phyloP scores from a whole-genome alignment of 2,113 vertebrate species.

The Hirundichthys speculiger region DNA sequence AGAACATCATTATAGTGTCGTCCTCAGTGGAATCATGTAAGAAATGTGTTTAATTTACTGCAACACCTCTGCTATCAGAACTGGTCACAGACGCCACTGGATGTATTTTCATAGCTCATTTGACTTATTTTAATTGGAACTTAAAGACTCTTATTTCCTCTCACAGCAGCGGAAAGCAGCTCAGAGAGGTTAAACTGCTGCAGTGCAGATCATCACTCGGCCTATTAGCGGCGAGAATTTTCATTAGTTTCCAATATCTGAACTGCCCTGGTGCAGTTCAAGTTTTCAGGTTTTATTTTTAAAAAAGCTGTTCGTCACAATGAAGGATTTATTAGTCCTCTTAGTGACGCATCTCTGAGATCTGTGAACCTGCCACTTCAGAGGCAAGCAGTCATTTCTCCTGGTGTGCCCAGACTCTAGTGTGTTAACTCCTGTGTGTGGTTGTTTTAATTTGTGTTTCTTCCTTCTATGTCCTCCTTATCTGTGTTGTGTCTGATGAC shows the following conservation, averaged over 20 bases:
- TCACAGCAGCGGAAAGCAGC: neutral
- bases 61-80: constrained; percentile 31
- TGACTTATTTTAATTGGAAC: constrained; percentile 22
- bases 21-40: constrained; percentile 49
- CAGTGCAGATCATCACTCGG: neutral
- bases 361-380: constrained; percentile 39
- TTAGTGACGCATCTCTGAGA: constrained; percentile 10
- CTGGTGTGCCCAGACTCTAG: constrained; percentile 80
- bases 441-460: constrained; percentile 99
- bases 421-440: constrained; percentile 87
- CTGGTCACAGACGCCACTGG: constrained; percentile 1
- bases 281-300: constrained; percentile 4
- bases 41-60: constrained; percentile 61
- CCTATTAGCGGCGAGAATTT: constrained; percentile 14
- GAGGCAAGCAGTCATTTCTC: constrained; percentile 89
- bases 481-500: constrained; percentile 99
- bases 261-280: neutral
- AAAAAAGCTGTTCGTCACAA: constrained; percentile 31
- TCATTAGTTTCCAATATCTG: constrained; percentile 16
- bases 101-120: constrained; percentile 32
- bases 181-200: neutral
- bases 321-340: constrained; percentile 12
- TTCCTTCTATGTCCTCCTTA: constrained; percentile 99
- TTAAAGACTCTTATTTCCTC: constrained; percentile 11
- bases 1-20: constrained; percentile 23